Base-by-base conservation (phyloP, 2,888 invertebrate species). In the Argyresthia albistria region DNA sequence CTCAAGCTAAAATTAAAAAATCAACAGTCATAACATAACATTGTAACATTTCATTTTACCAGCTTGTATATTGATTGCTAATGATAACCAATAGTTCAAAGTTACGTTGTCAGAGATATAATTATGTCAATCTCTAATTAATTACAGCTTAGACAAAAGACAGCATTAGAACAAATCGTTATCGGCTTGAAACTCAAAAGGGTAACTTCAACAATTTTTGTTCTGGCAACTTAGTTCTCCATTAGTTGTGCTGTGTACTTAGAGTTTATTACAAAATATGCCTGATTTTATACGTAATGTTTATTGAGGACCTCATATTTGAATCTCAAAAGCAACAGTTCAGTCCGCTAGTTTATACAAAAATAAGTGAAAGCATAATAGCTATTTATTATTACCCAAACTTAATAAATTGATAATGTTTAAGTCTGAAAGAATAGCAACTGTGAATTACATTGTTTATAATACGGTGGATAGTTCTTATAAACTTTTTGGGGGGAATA, bases 211-310 rank as follows among this genome's bases (percentile, higher is more conserved):
- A 78, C 69, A 75, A 77, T 78, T 75, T 73, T 76, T 70, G 74
- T 74, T 78, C 76, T 78, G 75, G 76, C 70, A 71, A 64, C 61
- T 77, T 80, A 81, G 81, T 80, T 83, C 77, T 35, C 66, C 67
- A 74, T 83, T 84, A 86, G 83, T 81, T 81, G 86, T 86, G 86
- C 84, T 79, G 86, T 86, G 84, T 84, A 84, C 74, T 82, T 86
- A 86, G 83, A 67, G 58, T 79, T 42, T 42, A 50, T 25, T 47
- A 4, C 9, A 76, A 71, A 63, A 65, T 76, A 68, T 71, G 73
- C 70, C 71, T 74, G 65, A 65, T 16, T 50, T 42, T 42, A 50
- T 37, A 48, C 14, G 35, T 39, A 50, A 50, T 42, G 35, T 64
- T 66, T 69, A 67, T 68, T 72, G 71, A 64, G 57, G 63, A 77